Conservation (phyloP, 2,888 invertebrate species). For the Eilema sororculum region DNA sequence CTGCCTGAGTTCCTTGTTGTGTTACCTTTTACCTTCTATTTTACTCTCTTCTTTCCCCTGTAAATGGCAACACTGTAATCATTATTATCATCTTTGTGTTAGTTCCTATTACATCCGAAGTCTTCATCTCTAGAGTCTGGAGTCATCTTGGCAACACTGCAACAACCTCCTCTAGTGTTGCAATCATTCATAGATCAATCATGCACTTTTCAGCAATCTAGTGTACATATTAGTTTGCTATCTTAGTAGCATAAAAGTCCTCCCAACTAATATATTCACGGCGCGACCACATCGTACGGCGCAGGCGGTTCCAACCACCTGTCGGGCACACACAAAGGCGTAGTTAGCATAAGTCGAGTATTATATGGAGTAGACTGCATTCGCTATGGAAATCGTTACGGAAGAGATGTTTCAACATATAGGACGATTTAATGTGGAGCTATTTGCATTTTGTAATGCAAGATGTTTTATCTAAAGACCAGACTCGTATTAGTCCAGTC, state of each 20-base stretch:
- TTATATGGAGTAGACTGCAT: slow-evolving; percentile 30
- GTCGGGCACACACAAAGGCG: slow-evolving; percentile 47
- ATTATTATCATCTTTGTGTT: too few species aligned
- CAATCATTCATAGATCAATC: neutral
- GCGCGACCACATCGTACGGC: slow-evolving; percentile 29
- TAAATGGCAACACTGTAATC: too few species aligned
- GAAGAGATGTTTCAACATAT: slow-evolving; percentile 14
- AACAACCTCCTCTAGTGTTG: too few species aligned
- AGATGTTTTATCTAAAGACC: neutral
- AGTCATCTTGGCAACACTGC: too few species aligned
- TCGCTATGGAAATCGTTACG: slow-evolving; percentile 28
- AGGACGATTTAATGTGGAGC: slow-evolving; percentile 1
- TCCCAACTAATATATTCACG: slow-evolving; percentile 32
- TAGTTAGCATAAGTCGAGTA: slow-evolving; percentile 44
- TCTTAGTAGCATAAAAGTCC: neutral
- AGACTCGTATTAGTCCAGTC: too few species aligned
- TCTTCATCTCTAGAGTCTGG: too few species aligned
- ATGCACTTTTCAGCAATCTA: neutral
- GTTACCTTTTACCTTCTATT: too few species aligned
- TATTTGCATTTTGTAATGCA: slow-evolving; percentile 10
- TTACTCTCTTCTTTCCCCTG: too few species aligned
- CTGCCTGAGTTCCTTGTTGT: too few species aligned
- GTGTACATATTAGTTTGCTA: neutral
- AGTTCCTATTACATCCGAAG: too few species aligned
- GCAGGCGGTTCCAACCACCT: slow-evolving; percentile 41